Evolutionary conservation across 2,113 vertebrate genomes (phyloP).

Genomic region (Balaeniceps rex): DNA sequence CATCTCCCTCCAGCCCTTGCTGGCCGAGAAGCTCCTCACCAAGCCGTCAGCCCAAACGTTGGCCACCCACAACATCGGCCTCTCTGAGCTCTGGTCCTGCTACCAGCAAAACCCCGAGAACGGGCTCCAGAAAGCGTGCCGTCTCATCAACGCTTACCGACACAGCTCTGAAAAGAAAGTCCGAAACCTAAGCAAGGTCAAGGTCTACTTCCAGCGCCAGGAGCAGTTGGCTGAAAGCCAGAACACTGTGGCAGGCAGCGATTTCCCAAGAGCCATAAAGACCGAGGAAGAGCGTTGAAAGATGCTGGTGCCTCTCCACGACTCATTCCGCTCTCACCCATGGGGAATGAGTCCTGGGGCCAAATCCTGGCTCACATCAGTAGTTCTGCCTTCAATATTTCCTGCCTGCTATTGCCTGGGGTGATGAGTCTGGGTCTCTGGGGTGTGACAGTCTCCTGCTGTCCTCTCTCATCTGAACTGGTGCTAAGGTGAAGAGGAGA

Average conservation of each 20-base stretch:
- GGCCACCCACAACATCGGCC: neutral
- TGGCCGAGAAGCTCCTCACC: neutral
- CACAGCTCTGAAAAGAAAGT: neutral
- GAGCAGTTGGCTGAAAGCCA: neutral
- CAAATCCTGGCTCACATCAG: neutral
- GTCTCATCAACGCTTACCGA: neutral
- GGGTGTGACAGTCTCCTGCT: neutral
- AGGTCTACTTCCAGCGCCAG: neutral
- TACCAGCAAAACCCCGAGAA: neutral
- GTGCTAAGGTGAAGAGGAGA: neutral
- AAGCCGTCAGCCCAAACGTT: neutral
- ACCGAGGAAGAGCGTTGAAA: neutral
- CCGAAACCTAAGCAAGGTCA: neutral
- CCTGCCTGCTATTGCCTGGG: neutral
- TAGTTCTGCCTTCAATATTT: neutral
- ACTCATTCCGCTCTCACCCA: neutral
- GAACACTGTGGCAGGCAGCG: no score
- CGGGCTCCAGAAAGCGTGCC: neutral
- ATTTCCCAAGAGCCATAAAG: neutral
- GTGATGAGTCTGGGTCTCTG: neutral
- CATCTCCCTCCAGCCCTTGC: constrained; percentile 38
- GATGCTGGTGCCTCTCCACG: neutral
- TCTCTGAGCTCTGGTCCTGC: neutral
- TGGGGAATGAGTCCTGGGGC: neutral
- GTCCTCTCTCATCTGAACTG: neutral